A percentile compares a stretch with the other conserved stretches of the same genome.
Conservation (phyloP, 2,888 invertebrate species). For the Azorinus chamasolen region DNA sequence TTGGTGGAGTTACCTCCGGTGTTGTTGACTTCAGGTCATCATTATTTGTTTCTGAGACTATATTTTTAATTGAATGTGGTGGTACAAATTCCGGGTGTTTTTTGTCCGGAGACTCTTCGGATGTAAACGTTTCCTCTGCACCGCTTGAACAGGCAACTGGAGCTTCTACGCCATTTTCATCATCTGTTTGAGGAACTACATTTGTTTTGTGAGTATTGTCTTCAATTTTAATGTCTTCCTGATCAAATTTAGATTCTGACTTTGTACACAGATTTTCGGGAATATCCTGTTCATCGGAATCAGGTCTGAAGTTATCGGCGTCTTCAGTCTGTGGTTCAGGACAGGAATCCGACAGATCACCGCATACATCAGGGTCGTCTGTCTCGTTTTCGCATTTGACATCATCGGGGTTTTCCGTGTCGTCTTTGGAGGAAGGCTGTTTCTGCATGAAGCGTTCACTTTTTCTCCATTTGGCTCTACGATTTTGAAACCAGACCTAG, state of each 20-base stretch:
- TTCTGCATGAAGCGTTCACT: constrained; percentile 89
- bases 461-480: constrained; percentile 86
- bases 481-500: constrained; percentile 81
- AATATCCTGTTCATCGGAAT: constrained; percentile 4
- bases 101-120: too few relatives aligned
- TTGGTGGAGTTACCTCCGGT: constrained; percentile 24
- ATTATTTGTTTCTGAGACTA: constrained; percentile 35
- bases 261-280: constrained; percentile 30
- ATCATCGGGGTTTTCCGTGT: constrained; percentile 44
- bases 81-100: not conserved
- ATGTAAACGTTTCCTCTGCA: too few relatives aligned
- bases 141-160: too few relatives aligned
- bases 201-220: not conserved
- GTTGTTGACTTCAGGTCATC: constrained; percentile 25
- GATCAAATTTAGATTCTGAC: not conserved
- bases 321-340: constrained; percentile 22
- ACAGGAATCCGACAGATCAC: constrained; percentile 57
- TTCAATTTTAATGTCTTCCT: not conserved
- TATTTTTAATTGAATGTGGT: constrained; percentile 53
- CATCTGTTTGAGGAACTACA: too few relatives aligned
- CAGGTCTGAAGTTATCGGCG: not conserved
- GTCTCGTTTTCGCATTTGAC: constrained; percentile 58
- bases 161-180: too few relatives aligned
- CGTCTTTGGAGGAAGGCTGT: constrained; percentile 49
- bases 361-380: constrained; percentile 57